Base-by-base conservation (phyloP, 2,797 vertebrate species). In the Cyclura pinguis region DNA sequence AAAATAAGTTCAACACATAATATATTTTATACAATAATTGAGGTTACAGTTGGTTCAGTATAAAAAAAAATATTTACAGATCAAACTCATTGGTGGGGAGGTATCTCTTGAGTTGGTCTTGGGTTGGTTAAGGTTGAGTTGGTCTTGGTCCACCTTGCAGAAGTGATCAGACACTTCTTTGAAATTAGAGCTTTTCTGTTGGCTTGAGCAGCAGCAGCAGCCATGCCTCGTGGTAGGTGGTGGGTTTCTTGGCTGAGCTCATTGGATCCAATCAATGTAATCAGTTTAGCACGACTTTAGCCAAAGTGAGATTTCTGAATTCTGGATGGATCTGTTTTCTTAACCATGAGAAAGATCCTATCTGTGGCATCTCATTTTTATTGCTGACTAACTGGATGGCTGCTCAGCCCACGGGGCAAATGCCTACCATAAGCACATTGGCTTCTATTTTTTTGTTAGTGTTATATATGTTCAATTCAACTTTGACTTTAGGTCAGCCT, bases 31-130 rank as follows among this genome's bases (percentile, higher is more conserved):
- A 84, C 47, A 85, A n/a, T 32, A 81, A 52, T 22, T 72, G n/a
- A 24, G 84, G 84, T 85, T 85, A 85, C 42, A 85, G 67, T 69
- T 72, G 83, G 27, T 72, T n/a, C 62, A 20, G 38, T 67, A 72
- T 8, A 42, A 20, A n/a, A 72, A 29, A 29, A 85, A 69, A 85
- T 72, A 52, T 85, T 24, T 47, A 85, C 84, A 73, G 83, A 32
- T 84, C 38, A 50, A 84, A 52, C 20, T n/a, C 38, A 18, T 6
- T 2, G 29, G 29, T 3, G 14, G 27, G 27, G 64, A 47, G 82
- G 10, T n/a, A 6, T 85, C 83, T 50, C 64, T 72, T 29, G 62
- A 8, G 8, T 24, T 22, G 38, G 14, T 42, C 14, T 57, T 24
- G 20, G 35, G 62, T 20, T 9, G 3, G 62, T 69, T 9, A 64